These are phyloP conservation scores for Microdon myrmicae DNA, from an alignment of 2,888 invertebrate species.

Conservation along the genomic window DNA sequence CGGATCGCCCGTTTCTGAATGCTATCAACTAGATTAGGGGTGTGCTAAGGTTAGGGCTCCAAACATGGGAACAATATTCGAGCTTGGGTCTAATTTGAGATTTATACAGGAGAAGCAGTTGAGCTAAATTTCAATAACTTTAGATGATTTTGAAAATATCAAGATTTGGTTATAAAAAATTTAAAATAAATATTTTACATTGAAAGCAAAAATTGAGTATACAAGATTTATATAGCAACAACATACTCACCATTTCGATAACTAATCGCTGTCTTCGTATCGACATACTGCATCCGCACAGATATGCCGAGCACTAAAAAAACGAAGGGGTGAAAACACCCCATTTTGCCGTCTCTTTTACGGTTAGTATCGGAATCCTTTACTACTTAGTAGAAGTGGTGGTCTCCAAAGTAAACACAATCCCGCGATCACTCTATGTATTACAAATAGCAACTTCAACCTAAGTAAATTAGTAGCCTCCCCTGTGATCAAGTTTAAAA, in stretches of 20 bases:
- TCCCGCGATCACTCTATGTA: too few relatives aligned
- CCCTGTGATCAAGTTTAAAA: conserved; percentile 23
- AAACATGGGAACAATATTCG: too few relatives aligned
- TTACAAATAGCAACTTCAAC: too few relatives aligned
- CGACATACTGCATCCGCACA: conserved; percentile 19
- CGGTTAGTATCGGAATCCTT: too few relatives aligned
- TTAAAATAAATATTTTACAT: background rate
- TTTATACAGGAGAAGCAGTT: background rate
- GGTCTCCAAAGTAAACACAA: too few relatives aligned
- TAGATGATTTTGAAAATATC: background rate
- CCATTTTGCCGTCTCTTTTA: conserved; percentile 54
- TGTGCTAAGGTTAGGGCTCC: too few relatives aligned
- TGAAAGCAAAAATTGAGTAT: background rate
- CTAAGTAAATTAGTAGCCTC: too few relatives aligned
- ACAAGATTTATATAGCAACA: background rate
- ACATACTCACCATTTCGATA: conserved; percentile 43
- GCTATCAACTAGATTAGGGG: too few relatives aligned
- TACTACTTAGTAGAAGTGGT: too few relatives aligned
- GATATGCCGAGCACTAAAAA: conserved; percentile 45
- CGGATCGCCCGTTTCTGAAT: too few relatives aligned
- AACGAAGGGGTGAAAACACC: conserved; percentile 58
- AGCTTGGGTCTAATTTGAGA: background rate
- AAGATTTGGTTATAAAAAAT: background rate
- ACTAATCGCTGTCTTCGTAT: conserved; percentile 38
- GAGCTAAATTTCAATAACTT: background rate